These are phyloP conservation scores for Tachuris rubrigastra DNA, from an alignment of 2,113 vertebrate genomes.

Conservation along the genomic window DNA sequence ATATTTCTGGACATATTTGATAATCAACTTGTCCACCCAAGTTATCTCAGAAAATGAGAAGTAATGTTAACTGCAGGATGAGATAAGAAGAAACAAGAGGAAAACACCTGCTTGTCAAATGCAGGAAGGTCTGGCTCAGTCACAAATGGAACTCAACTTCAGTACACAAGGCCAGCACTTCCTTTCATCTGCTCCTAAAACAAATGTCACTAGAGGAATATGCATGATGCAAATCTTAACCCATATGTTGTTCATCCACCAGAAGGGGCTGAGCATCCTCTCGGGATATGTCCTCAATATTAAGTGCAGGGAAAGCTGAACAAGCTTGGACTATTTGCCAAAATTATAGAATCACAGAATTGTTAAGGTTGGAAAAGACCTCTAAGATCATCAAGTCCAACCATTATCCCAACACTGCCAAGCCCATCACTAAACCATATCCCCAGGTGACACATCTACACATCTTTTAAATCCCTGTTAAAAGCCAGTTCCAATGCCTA, in stretches of 20 bases:
- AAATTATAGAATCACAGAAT: neutral
- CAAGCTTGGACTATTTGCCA: neutral
- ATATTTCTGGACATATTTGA: neutral
- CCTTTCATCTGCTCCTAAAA: neutral
- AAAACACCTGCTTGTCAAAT: neutral
- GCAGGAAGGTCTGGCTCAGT: neutral
- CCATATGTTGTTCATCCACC: accelerated
- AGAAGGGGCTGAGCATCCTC: neutral
- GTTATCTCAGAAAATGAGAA: neutral
- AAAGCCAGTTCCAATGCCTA: neutral
- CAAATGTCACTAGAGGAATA: neutral
- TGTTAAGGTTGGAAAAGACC: neutral
- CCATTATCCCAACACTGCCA: neutral
- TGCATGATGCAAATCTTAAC: neutral
- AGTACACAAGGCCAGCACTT: neutral
- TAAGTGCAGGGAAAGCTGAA: neutral
- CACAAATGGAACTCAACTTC: neutral
- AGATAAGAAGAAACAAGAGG: neutral
- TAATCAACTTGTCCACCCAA: neutral
- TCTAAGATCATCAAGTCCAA: neutral
- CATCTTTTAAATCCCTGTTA: neutral
- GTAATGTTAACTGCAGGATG: neutral
- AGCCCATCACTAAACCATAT: accelerated
- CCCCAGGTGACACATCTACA: neutral
- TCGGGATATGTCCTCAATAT: neutral